Base-by-base conservation (phyloP, 2,888 invertebrate genomes). In the Sclerodermus sp. region DNA sequence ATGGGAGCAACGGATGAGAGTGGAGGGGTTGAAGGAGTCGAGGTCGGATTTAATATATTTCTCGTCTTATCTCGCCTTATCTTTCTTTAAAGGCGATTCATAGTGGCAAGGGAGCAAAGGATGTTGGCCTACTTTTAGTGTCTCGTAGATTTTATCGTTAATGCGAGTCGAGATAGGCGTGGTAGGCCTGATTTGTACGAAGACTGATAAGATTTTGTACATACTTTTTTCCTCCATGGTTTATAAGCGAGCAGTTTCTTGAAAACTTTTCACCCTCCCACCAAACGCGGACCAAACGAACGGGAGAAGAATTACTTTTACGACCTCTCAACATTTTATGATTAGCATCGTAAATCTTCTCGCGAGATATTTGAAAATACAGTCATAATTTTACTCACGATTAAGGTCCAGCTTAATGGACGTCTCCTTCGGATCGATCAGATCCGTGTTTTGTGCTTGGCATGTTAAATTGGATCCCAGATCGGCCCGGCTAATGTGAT, bases 401-500 rank as follows among this genome's bases (percentile, higher is more conserved):
- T 88, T 88, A 80, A 92, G 85, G 72, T 91, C 90, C 53, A 92
- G 82, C 44, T 87, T 84, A 45, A 91, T 85, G 23, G 88, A 86
- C 13, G 88, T 84, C 76, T 89, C 89, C 76, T 87, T 87, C 9
- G 91, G 88, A 67, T 90, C 88, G 46, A 90, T 89, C 48, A 93
- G 84, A 68, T 87, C 85, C 48, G 92, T 93, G 81, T 94, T 94
- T 71, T 88, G 83, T 17, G 93, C 92, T 77, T 91, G 90, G 74
- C 93, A 94, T 49, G 91, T 92, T 81, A 92, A 92, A 60, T 91
- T 87, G 15, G 91, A 88, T 65, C 92, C 90, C 68, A 93, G 85
- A 81, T 93, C 90, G 18, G 87, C 86, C 50, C 93, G 83, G 49
- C 87, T 83, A 58, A 92, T 85, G 41, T 87, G 84, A 42, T 87